Conservation (phyloP, 2,113 vertebrate species). For the Tenrec ecaudatus region DNA sequence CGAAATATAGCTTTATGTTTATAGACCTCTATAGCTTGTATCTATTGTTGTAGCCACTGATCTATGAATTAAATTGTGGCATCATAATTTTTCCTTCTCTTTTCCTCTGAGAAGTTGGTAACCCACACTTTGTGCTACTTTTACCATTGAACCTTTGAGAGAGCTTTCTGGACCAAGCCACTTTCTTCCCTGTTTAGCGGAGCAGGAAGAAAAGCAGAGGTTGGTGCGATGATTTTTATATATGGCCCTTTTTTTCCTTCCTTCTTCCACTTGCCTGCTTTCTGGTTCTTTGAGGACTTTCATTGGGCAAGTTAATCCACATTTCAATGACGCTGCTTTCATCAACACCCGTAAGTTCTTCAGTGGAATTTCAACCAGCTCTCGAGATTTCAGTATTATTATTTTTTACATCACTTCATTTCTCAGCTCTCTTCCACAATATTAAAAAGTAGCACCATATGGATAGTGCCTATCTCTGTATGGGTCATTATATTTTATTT, state of each 20-base stretch:
- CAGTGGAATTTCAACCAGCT: conserved; percentile 28
- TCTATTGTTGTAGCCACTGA: neutral
- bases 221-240: neutral
- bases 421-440: neutral
- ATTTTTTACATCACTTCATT: conserved; percentile 46
- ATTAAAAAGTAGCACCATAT: conserved; percentile 25
- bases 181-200: conserved; percentile 54
- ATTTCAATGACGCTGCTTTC: conserved; percentile 40
- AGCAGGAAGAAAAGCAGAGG: neutral
- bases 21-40: neutral
- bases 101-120: neutral
- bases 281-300: neutral
- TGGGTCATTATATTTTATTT: neutral
- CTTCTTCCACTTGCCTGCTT: neutral
- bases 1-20: neutral
- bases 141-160: neutral
- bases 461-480: conserved; percentile 1
- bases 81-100: neutral
- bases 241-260: conserved; percentile 25
- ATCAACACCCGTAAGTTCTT: conserved; percentile 43
- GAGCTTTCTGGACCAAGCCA: conserved; percentile 4
- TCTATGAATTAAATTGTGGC: conserved; percentile 30
- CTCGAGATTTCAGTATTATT: conserved; percentile 27
- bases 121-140: neutral
- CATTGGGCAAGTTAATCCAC: conserved; percentile 58